Conservation (phyloP, 2,113 vertebrate species). For the Odontesthes bonariensis region DNA sequence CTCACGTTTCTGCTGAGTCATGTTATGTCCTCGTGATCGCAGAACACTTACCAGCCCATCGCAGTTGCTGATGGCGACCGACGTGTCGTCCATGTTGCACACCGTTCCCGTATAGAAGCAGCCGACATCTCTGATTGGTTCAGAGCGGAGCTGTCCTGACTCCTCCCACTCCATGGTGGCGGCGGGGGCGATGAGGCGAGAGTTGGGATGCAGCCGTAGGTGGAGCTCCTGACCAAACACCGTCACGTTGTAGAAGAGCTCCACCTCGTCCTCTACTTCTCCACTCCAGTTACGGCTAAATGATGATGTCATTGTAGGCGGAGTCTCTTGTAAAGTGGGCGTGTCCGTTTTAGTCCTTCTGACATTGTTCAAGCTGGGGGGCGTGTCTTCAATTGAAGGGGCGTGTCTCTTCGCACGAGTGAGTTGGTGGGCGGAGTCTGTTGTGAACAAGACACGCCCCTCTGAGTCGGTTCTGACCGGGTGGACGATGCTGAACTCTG, state of each 20-base stretch:
- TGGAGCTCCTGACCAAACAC: constrained; percentile 92
- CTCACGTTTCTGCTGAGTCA: too few relatives aligned
- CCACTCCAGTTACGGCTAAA: background rate
- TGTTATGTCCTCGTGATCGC: too few relatives aligned
- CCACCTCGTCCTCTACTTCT: constrained; percentile 24
- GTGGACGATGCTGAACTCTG: constrained; percentile 86
- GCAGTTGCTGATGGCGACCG: constrained; percentile 95
- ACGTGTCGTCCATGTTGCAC: constrained; percentile 86
- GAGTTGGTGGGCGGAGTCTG: constrained; percentile 80
- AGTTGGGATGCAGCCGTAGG: constrained; percentile 88
- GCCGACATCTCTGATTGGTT: constrained; percentile 86
- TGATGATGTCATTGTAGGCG: rapidly evolving
- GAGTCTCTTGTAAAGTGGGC: background rate
- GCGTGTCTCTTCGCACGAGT: constrained; percentile 82
- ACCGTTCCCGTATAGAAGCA: constrained; percentile 94
- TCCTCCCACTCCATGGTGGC: constrained; percentile 94
- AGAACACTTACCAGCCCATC: constrained; percentile 91
- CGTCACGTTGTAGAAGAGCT: constrained; percentile 95
- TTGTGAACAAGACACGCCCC: constrained; percentile 86
- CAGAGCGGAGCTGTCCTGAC: constrained; percentile 80
- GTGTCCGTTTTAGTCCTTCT: background rate
- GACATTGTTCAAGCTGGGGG: background rate
- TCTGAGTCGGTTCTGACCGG: constrained; percentile 89
- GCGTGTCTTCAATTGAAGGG: rapidly evolving
- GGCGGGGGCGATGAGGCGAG: constrained; percentile 88